phyloP scores from a whole-genome alignment of 2,888 invertebrate species.

The Bedellia somnulentella region DNA sequence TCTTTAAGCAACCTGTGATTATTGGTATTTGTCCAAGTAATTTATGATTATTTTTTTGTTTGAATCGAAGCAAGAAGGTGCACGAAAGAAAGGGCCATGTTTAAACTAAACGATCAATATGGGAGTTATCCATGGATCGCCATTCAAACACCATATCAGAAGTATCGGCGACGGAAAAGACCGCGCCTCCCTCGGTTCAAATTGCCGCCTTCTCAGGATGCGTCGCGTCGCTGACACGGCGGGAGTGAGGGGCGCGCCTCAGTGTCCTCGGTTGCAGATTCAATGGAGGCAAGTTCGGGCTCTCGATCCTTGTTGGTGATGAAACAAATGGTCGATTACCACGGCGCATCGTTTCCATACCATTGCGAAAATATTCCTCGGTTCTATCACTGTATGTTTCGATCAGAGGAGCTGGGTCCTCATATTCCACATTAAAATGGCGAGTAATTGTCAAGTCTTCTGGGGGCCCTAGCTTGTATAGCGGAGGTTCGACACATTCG shows the following conservation, averaged over 20 bases:
- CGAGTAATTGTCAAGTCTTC: constrained; percentile 66
- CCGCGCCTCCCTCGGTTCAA: constrained; percentile 57
- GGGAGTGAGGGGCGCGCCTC: constrained; percentile 48
- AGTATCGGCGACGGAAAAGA: constrained; percentile 55
- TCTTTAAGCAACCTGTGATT: too few relatives aligned
- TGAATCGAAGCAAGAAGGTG: too few relatives aligned
- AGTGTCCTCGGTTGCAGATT: constrained; percentile 65
- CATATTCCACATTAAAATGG: constrained; percentile 80
- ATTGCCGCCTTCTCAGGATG: constrained; percentile 49
- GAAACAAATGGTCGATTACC: constrained; percentile 70
- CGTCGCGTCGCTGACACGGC: constrained; percentile 51
- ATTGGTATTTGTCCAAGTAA: too few relatives aligned
- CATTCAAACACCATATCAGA: constrained; percentile 48
- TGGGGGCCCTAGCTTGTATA: constrained; percentile 49
- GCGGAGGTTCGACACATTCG: constrained; percentile 67
- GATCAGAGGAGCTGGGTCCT: constrained; percentile 75
- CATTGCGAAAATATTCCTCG: constrained; percentile 45
- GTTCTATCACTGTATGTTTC: constrained; percentile 68
- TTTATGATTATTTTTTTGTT: too few relatives aligned
- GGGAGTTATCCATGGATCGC: constrained; percentile 30
- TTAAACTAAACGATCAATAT: constrained; percentile 48
- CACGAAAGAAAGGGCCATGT: too few relatives aligned
- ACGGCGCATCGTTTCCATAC: constrained; percentile 47
- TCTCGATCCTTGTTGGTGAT: constrained; percentile 79
- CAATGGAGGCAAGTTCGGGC: constrained; percentile 78